A percentile compares a stretch with the other conserved stretches of the same genome.
Conservation (phyloP, 2,888 invertebrate species). For the Oligia fasciuncula region DNA sequence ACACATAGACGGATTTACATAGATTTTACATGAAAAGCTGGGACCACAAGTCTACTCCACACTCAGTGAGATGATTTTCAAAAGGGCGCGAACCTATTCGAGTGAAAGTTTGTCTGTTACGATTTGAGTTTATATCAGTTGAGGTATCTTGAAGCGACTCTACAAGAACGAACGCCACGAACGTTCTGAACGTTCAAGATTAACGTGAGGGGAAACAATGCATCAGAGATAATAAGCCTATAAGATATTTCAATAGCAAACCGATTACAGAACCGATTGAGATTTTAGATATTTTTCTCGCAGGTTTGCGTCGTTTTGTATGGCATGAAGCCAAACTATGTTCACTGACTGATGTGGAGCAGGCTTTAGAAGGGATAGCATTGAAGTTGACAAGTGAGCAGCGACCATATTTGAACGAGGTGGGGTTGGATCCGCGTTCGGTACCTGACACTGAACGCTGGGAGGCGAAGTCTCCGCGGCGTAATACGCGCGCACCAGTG, state of each 20-base stretch:
- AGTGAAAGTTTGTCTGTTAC: not conserved
- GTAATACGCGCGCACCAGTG: constrained; percentile 92
- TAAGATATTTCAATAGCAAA: not conserved
- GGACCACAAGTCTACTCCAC: constrained; percentile 44
- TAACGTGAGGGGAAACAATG: not conserved
- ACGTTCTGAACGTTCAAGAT: not conserved
- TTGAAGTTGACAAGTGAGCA: constrained; percentile 63
- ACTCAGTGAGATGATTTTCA: constrained; percentile 14
- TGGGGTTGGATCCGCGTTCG: constrained; percentile 66
- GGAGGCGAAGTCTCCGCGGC: constrained; percentile 93
- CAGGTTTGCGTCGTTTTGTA: constrained; percentile 1
- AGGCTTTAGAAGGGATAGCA: constrained; percentile 42
- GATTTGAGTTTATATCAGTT: not conserved
- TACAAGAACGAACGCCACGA: no score
- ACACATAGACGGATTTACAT: constrained; percentile 32
- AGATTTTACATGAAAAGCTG: constrained; percentile 51
- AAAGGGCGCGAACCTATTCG: not conserved
- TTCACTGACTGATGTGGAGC: constrained; percentile 28
- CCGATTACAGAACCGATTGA: not conserved
- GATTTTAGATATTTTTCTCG: not conserved
- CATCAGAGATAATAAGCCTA: not conserved
- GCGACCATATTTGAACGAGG: constrained; percentile 57
- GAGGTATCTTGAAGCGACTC: not conserved
- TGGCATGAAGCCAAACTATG: not conserved
- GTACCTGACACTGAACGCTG: constrained; percentile 93